Percentiles rank a stretch among this genome's conserved stretches.
Evolutionary conservation across 2,797 vertebrate species (phyloP).

Genomic region (Manis pentadactyla): DNA sequence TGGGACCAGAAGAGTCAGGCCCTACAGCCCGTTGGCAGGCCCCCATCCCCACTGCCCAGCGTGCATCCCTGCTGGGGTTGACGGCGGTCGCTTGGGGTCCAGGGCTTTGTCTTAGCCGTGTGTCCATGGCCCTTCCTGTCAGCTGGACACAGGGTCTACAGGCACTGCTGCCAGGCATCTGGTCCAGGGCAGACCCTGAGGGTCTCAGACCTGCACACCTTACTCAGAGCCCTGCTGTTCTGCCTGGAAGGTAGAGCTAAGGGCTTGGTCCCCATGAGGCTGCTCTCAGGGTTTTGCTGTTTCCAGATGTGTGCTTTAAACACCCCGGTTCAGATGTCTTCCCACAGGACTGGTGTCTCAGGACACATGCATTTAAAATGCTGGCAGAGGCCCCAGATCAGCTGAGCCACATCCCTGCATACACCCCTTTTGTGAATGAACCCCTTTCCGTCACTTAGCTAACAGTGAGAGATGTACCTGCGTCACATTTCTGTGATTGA

Average conservation of each 20-base stretch:
- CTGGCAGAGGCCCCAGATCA: no score
- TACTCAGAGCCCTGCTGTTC: background rate
- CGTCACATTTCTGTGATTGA: background rate
- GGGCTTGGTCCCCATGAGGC: background rate
- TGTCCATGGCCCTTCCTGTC: background rate
- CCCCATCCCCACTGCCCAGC: background rate
- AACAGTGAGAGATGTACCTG: background rate
- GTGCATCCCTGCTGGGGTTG: background rate
- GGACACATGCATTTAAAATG: background rate
- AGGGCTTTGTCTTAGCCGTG: no score
- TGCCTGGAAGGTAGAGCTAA: background rate
- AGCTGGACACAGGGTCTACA: background rate
- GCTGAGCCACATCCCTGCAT: accelerated
- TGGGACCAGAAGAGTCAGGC: background rate
- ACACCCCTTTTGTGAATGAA: background rate
- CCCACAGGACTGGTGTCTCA: background rate
- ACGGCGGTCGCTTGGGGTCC: background rate
- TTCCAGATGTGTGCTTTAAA: accelerated
- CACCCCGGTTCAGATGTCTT: background rate
- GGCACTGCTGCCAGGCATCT: background rate
- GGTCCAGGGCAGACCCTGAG: background rate
- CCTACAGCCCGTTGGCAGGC: background rate
- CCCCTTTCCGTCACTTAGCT: background rate
- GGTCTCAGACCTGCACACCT: background rate
- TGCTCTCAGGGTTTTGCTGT: background rate